These are phyloP conservation scores for Megaceryle torquata DNA, from an alignment of 2,113 vertebrate species.

Conservation along the genomic window DNA sequence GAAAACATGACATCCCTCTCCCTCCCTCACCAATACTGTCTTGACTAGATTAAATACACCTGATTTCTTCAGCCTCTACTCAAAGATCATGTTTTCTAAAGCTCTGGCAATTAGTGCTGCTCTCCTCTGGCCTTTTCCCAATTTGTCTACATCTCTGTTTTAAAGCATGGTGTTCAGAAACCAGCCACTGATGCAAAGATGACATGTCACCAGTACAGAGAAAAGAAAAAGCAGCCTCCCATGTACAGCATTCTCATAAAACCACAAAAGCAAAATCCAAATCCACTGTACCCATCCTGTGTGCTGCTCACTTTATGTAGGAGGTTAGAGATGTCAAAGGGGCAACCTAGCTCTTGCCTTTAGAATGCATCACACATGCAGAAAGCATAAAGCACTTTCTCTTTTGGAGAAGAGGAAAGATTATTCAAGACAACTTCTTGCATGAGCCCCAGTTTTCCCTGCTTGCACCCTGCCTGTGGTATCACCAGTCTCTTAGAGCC, in stretches of 20 bases:
- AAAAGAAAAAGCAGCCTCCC: not conserved
- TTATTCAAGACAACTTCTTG: slow-evolving; percentile 3
- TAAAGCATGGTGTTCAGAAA: not conserved
- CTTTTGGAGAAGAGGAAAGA: not conserved
- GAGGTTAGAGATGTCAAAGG: not conserved
- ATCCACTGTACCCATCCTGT: not conserved
- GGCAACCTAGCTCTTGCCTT: not conserved
- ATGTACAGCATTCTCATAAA: not conserved
- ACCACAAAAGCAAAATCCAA: not conserved
- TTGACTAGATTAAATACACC: slow-evolving; percentile 26
- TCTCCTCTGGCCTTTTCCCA: slow-evolving; percentile 28
- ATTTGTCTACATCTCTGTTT: slow-evolving; percentile 36
- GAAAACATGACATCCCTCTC: slow-evolving; percentile 15
- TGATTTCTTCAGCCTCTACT: slow-evolving; percentile 18
- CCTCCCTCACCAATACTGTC: not conserved
- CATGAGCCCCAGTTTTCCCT: not conserved
- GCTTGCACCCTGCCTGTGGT: not conserved
- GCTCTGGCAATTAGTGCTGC: slow-evolving; percentile 40
- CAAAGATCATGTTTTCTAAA: slow-evolving; percentile 33
- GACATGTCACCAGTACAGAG: not conserved
- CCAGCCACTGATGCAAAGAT: not conserved
- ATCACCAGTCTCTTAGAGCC: not conserved
- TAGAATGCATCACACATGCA: not conserved
- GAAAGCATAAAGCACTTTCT: not conserved
- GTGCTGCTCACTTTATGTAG: not conserved